phyloP scores from a whole-genome alignment of 2,113 vertebrate genomes.

The Clarias magur region DNA sequence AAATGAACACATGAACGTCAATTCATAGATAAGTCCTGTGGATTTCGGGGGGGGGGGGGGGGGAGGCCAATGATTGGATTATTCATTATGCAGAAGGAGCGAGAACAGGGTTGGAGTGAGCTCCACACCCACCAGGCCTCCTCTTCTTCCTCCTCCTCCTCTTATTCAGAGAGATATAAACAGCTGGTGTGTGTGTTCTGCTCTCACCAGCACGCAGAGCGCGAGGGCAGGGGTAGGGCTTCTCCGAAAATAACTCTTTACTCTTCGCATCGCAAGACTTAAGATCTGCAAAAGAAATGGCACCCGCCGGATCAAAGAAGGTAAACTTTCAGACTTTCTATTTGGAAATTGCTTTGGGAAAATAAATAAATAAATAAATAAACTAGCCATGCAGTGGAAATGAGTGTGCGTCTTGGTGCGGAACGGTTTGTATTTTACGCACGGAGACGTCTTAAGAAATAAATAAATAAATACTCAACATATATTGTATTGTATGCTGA shows the following conservation, averaged over 20 bases:
- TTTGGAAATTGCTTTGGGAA: neutral
- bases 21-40: neutral
- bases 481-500: no score
- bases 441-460: neutral
- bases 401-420: neutral
- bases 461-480: no score
- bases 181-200: neutral
- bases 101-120: neutral
- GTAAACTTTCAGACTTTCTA: constrained; percentile 41
- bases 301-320: constrained; percentile 69
- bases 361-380: neutral
- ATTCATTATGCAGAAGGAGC: neutral
- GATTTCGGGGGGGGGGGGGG: neutral
- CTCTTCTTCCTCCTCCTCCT: neutral
- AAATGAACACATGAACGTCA: neutral
- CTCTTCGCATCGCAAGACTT: neutral
- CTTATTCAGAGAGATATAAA: constrained; percentile 22
- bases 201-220: neutral
- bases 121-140: neutral
- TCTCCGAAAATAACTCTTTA: neutral
- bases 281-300: constrained; percentile 62
- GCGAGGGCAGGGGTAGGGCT: neutral
- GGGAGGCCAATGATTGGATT: neutral
- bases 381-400: neutral
- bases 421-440: neutral